phyloP scores from a whole-genome alignment of 2,888 invertebrate species.

The Lepidochitona cinerea region DNA sequence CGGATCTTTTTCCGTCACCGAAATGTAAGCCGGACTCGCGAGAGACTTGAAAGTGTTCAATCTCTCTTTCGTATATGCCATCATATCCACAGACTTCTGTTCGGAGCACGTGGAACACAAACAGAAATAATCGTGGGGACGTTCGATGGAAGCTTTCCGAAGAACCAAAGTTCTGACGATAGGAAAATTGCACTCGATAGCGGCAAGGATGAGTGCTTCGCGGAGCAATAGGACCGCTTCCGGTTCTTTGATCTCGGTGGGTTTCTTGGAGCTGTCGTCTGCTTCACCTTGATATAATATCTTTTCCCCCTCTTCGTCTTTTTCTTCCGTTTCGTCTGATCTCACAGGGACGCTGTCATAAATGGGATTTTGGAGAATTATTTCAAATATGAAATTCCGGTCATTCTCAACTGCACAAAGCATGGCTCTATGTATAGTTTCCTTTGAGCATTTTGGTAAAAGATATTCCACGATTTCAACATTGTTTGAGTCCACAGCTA shows the following conservation, averaged over 20 bases:
- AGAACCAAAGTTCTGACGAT: slow-evolving; percentile 55
- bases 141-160: slow-evolving; percentile 44
- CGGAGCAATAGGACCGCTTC: slow-evolving; percentile 9
- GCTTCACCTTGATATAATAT: background rate
- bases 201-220: slow-evolving; percentile 50
- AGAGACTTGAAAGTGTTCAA: slow-evolving; percentile 58
- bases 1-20: slow-evolving; percentile 57
- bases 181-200: slow-evolving; percentile 58
- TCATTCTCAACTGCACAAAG: slow-evolving; percentile 54
- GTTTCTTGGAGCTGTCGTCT: background rate
- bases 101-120: slow-evolving; percentile 49
- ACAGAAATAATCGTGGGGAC: slow-evolving; percentile 63
- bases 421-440: slow-evolving; percentile 48
- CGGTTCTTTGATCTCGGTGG: background rate
- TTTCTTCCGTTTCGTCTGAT: background rate
- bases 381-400: slow-evolving; percentile 51
- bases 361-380: slow-evolving; percentile 52
- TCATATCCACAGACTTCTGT: slow-evolving; percentile 40
- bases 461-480: slow-evolving; percentile 46
- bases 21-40: slow-evolving; percentile 60
- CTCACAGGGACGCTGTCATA: slow-evolving; percentile 22
- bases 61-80: slow-evolving; percentile 48
- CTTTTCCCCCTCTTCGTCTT: background rate
- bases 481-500: slow-evolving; percentile 53
- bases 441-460: slow-evolving; percentile 39